Evolutionary conservation across 2,888 invertebrate genomes (phyloP), one percentile per base, ranked within the genome.

Genomic region (Latrodectus elegans): DNA sequence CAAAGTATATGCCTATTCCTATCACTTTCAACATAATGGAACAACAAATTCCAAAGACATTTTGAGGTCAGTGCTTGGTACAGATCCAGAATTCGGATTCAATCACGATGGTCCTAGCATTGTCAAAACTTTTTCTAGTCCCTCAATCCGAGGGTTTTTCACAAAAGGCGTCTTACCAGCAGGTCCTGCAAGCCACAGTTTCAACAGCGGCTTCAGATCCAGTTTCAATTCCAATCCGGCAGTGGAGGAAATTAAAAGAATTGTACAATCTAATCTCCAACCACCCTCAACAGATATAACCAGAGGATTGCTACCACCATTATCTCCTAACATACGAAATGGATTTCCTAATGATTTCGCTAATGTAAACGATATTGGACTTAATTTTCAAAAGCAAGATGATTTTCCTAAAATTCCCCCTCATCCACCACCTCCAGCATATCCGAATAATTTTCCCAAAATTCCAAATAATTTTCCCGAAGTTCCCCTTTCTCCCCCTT

Each of bases 11-110:
- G 71, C 88, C 8, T 88, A 88, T 38, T 82, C 83, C 9, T 88
- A 88, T 64, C 88, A 88, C 67, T 80, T 88, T 67, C 84, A 84
- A 52, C 88, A 88, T 60, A 88, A 88, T 49, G 88, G 88, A 15
- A 88, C 88, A 15, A 88, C 88, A 11, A 84, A 88, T 22, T 82
- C 88, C 65, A 83, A 76, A 67, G 84, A 88, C 38, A 81, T 88
- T 22, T 64, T 88, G 0, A 75, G 79, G 49, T 73, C 74, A 11
- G 79, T 84, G 4, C 81, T 88, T 17, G 82, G 82, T 15, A 51
- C 65, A 9, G 83, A 88, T 22, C 84, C 88, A 4, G 87, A 88
- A 11, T 53, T 78, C 10, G 78, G 73, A 22, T 65, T 83, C 51
- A 73, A 81, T 22, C 60, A 82, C 3, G 79, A 74, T 10, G 84